Evolutionary conservation across 2,113 vertebrate genomes (phyloP).

Genomic region (Myotis brandtii): DNA sequence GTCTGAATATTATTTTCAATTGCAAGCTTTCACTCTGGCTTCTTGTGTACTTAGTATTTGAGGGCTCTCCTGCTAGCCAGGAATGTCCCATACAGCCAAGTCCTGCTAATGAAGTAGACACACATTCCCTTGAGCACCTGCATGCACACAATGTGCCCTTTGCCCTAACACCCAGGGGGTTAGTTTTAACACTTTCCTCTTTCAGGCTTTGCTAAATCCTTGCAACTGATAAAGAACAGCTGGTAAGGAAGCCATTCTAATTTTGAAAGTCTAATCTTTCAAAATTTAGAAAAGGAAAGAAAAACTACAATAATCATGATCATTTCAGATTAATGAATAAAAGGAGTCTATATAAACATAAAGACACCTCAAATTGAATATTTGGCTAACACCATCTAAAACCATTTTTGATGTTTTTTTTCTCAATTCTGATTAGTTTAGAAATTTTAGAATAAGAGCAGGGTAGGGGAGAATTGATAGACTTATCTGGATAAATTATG

Average conservation of each 20-base stretch:
- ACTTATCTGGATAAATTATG: not conserved
- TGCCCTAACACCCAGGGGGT: not conserved
- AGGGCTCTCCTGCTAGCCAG: not conserved
- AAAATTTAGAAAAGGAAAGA: constrained; percentile 38
- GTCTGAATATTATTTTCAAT: not conserved
- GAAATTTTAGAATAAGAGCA: not conserved
- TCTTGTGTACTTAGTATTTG: not conserved
- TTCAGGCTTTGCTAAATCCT: constrained; percentile 26
- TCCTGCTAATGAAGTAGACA: not conserved
- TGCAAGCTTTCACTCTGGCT: not conserved
- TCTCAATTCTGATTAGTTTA: constrained; percentile 26
- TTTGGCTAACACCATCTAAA: not conserved
- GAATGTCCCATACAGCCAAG: not conserved
- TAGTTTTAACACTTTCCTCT: not conserved
- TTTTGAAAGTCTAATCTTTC: constrained; percentile 67
- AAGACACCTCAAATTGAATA: not conserved
- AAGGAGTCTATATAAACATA: not conserved
- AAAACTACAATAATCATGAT: not conserved
- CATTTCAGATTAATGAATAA: constrained; percentile 25
- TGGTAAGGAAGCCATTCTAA: constrained; percentile 54
- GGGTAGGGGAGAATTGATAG: not conserved
- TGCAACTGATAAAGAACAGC: constrained; percentile 52
- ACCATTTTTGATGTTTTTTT: not conserved
- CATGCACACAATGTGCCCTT: not conserved
- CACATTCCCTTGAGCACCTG: not conserved